Evolutionary conservation across 2,888 invertebrate genomes (phyloP), one percentile per base, ranked within the genome.

Genomic region (Scaptodrosophila latifasciaeformis): DNA sequence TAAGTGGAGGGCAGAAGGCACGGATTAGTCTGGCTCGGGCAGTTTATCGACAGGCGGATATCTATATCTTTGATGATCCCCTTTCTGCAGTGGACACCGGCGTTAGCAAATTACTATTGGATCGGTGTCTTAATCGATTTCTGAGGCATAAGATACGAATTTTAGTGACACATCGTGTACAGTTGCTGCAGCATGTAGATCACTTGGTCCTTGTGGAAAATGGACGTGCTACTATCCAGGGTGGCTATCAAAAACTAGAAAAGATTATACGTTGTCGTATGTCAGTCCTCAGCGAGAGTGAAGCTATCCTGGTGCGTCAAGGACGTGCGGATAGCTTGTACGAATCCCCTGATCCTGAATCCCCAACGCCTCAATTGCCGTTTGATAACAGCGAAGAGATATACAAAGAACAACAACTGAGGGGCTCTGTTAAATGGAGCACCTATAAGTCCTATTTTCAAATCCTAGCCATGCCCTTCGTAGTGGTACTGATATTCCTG

Each of bases 41-140:
- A 0, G 89, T 93, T 5, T 94, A 93, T 71, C 89, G 90, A 37
- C 89, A 92, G 55, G 90, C 92, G 0, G 93, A 93, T 68, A 90
- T 94, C 64, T 94, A 93, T 71, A 82, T 94, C 9, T 85, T 94
- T 48, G 94, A 94, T 76, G 94, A 94, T 86, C 93, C 94, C 0
- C 86, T 94, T 9, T 89, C 92, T 43, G 93, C 93, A 0, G 93
- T 94, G 0, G 94, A 94, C 80, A 88, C 92, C 0, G 90, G 91
- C 65, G 93, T 94, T 0, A 92, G 92, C 1, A 90, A 91, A 65
- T 90, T 91, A 77, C 87, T 94, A 53, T 91, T 93, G 76, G 90
- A 93, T 52, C 89, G 91, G 74, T 94, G 93, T 68, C 89, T 93
- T 19, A 86, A 87, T 6, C 88, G 88, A 9, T 88, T 88, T 56